Percentiles rank a stretch among this genome's conserved stretches.
Conservation (phyloP, 1,140 invertebrate species). For the Trachymyrmex cornetzi region DNA sequence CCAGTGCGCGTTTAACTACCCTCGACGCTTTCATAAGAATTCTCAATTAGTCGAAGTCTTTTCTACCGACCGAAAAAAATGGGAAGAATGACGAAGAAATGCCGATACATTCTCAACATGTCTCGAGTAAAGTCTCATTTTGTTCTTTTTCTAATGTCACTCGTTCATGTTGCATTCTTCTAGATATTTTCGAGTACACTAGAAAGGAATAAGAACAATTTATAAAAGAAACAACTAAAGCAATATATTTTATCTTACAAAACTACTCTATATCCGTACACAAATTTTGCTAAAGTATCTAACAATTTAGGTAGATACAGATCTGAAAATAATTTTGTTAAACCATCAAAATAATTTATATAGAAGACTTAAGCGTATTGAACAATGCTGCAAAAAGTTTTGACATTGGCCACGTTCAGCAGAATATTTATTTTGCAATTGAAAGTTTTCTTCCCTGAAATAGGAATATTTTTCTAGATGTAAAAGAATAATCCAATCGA, state of each 20-base stretch:
- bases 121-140: not conserved
- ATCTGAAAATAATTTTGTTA: no score
- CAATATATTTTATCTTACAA: not conserved
- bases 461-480: no score
- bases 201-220: not conserved
- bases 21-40: slow-evolving; percentile 59
- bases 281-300: no score
- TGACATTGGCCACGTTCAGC: no score
- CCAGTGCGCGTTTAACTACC: slow-evolving; percentile 31
- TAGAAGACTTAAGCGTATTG: no score
- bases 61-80: not conserved
- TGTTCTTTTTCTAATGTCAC: not conserved
- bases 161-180: not conserved
- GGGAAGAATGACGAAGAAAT: slow-evolving; percentile 26
- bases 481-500: no score
- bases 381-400: no score
- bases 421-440: no score
- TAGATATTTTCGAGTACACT: not conserved
- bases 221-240: not conserved
- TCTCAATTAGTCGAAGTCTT: slow-evolving; percentile 48
- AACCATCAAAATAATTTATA: no score
- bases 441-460: no score
- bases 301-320: no score
- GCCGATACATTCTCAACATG: not conserved
- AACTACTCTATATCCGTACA: not conserved